phyloP scores from a whole-genome alignment of 2,797 vertebrate genomes.

The Melopsittacus undulatus region DNA sequence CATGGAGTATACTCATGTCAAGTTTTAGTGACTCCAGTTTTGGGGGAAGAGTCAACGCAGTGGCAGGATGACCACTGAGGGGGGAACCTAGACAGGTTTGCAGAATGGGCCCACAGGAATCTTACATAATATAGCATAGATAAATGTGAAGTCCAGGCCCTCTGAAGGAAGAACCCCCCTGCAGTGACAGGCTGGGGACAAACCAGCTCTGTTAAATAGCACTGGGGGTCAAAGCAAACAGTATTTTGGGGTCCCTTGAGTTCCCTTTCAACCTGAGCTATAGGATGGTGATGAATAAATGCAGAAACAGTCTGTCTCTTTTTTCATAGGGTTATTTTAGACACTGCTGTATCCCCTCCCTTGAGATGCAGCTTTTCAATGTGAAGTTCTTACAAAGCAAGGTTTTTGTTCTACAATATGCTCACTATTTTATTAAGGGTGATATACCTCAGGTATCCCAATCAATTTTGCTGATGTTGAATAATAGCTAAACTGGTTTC shows the following conservation, averaged over 20 bases:
- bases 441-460: neutral
- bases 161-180: neutral
- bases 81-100: neutral
- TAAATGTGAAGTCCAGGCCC: neutral
- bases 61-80: neutral
- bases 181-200: neutral
- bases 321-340: neutral
- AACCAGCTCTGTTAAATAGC: neutral
- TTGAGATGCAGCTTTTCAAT: neutral
- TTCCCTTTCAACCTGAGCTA: neutral
- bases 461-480: neutral
- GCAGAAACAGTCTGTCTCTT: neutral
- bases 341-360: neutral
- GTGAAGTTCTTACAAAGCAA: neutral
- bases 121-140: neutral
- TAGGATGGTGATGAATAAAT: neutral
- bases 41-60: rapidly evolving
- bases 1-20: neutral
- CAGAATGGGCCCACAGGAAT: neutral
- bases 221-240: neutral
- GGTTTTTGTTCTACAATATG: neutral
- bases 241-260: neutral
- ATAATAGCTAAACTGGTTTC: neutral
- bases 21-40: neutral
- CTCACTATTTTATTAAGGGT: neutral